These are phyloP conservation scores for Drosophila trapezifrons DNA, from an alignment of 1,140 invertebrate species.

Conservation along the genomic window DNA sequence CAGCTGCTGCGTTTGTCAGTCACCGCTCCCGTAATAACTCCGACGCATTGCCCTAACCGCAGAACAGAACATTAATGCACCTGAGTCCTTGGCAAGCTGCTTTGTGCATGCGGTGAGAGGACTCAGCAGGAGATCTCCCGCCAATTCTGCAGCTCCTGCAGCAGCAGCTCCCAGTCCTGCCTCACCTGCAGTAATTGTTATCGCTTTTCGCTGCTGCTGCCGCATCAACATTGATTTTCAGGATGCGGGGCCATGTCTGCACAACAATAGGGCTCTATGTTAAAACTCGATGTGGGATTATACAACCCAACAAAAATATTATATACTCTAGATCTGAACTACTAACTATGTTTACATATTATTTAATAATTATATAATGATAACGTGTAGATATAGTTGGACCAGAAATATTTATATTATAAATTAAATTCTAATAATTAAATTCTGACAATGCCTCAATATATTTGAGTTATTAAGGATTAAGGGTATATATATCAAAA, in stretches of 20 bases:
- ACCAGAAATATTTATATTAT: no score
- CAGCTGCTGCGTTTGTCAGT: conserved; percentile 3
- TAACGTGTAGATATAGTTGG: no score
- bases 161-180: not conserved
- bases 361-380: no score
- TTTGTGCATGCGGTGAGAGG: conserved; percentile 32
- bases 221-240: conserved; percentile 22
- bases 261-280: conserved; percentile 22
- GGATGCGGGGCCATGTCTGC: not conserved
- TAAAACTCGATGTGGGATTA: not conserved
- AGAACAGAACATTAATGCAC: conserved; percentile 47
- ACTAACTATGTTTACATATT: no score
- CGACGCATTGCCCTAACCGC: conserved; percentile 68
- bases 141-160: not conserved
- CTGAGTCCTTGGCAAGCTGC: conserved; percentile 39
- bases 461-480: no score
- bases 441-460: no score
- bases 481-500: no score
- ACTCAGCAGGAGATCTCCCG: not conserved
- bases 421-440: no score
- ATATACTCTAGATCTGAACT: not conserved
- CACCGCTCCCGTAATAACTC: conserved; percentile 36
- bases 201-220: conserved; percentile 11
- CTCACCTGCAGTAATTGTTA: conserved; percentile 24
- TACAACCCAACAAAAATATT: not conserved